phyloP scores from a whole-genome alignment of 2,113 vertebrate species.

The Ptychochromis oligacanthus region DNA sequence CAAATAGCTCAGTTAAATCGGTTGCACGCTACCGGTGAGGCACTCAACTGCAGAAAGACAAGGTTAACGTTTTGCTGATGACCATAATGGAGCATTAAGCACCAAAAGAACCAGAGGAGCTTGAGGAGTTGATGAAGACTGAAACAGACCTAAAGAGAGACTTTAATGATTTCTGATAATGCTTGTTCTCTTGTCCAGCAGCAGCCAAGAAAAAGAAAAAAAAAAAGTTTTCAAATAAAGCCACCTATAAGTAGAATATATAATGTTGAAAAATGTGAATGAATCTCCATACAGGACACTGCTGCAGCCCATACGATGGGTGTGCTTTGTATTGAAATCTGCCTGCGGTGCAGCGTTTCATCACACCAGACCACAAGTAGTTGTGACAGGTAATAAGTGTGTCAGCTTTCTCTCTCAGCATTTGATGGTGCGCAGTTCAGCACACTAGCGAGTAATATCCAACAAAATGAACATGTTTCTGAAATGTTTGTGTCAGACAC shows the following conservation, averaged over 20 bases:
- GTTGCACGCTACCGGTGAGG: not conserved
- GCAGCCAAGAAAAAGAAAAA: not conserved
- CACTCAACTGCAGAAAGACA: not conserved
- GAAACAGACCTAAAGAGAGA: not conserved
- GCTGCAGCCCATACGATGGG: not conserved
- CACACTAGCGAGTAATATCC: not conserved
- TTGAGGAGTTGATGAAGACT: not conserved
- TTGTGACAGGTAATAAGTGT: not conserved
- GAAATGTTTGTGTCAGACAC: not conserved
- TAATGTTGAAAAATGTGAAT: not conserved
- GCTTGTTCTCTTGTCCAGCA: not conserved
- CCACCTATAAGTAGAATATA: not conserved
- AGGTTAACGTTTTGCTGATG: not conserved
- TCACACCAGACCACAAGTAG: not conserved
- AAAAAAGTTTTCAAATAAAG: not conserved
- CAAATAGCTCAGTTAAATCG: not conserved
- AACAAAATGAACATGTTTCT: not conserved
- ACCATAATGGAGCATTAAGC: constrained; percentile 2
- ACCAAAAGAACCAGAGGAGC: not conserved
- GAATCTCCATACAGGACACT: not conserved
- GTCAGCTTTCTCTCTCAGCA: not conserved
- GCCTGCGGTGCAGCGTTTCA: not conserved
- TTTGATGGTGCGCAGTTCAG: not conserved
- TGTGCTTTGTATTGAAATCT: not conserved
- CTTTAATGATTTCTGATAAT: too few relatives aligned